These are phyloP conservation scores for Ferdinandea cuprea DNA, from an alignment of 2,888 invertebrate genomes.

Conservation along the genomic window DNA sequence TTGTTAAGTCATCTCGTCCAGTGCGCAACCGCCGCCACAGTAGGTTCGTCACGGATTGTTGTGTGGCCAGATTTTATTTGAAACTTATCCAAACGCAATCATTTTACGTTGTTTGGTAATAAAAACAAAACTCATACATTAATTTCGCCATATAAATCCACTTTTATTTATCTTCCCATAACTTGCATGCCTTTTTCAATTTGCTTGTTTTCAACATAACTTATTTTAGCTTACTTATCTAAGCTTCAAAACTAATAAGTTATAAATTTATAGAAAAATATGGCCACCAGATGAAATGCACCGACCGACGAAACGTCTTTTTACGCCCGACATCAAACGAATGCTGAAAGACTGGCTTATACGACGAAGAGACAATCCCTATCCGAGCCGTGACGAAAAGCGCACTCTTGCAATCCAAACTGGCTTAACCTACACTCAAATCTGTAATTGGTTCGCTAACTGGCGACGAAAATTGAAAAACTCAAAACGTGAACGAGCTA, in stretches of 20 bases:
- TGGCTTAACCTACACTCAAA: constrained; percentile 91
- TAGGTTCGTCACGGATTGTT: constrained; percentile 84
- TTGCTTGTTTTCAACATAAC: neutral
- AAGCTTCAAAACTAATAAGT: neutral
- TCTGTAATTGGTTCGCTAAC: constrained; percentile 92
- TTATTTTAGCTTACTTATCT: neutral
- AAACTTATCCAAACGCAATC: constrained; percentile 59
- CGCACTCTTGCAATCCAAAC: constrained; percentile 89
- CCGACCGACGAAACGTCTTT: constrained; percentile 88
- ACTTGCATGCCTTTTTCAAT: constrained; percentile 35
- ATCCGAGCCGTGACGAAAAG: constrained; percentile 91
- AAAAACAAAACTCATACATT: constrained; percentile 60
- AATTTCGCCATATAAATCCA: constrained; percentile 17
- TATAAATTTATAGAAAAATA: constrained; percentile 77
- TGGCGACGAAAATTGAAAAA: constrained; percentile 91
- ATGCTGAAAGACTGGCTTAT: constrained; percentile 91
- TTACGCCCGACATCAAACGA: constrained; percentile 91
- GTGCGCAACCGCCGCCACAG: constrained; percentile 89
- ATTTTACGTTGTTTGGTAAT: constrained; percentile 73
- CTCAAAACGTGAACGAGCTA: constrained; percentile 87
- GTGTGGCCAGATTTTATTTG: constrained; percentile 64
- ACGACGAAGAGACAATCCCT: constrained; percentile 89
- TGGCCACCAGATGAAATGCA: constrained; percentile 83
- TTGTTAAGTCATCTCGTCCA: constrained; percentile 83
- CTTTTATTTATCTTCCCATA: constrained; percentile 16